These are phyloP conservation scores for Lepidocyrtoides sp. DNA, from an alignment of 2,888 invertebrate species.

Conservation along the genomic window DNA sequence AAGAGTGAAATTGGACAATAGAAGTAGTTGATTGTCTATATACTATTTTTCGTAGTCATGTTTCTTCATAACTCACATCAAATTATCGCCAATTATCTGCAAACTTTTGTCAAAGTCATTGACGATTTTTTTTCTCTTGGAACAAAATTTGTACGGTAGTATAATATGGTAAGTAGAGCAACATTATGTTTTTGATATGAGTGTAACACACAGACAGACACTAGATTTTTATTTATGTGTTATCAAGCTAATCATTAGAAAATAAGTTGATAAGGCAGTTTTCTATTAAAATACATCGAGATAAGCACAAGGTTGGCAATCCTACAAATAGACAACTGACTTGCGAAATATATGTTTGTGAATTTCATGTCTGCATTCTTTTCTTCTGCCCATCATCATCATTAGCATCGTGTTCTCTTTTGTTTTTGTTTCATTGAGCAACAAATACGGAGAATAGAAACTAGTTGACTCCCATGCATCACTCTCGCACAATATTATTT, in stretches of 20 bases:
- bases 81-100: constrained; percentile 64
- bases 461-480: constrained; percentile 3
- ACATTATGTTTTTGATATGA: neutral
- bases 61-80: constrained; percentile 49
- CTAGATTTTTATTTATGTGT: constrained; percentile 36
- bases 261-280: constrained; percentile 10
- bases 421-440: constrained; percentile 75
- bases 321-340: no score
- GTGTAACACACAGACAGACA: neutral
- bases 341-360: no score
- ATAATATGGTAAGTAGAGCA: constrained; percentile 12
- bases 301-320: neutral
- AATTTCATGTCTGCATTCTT: constrained; percentile 49
- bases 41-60: neutral
- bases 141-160: no score
- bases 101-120: constrained; percentile 49
- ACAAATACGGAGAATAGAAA: constrained; percentile 40
- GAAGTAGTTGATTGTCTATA: neutral
- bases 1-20: neutral
- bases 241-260: constrained; percentile 20
- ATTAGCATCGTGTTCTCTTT: constrained; percentile 27
- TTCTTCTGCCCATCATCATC: constrained; percentile 34
- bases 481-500: constrained; percentile 16
- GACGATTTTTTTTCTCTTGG: constrained; percentile 13
- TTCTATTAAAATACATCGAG: constrained; percentile 41